Conservation (phyloP, 2,113 vertebrate species). For the Planiliza haematocheilus region DNA sequence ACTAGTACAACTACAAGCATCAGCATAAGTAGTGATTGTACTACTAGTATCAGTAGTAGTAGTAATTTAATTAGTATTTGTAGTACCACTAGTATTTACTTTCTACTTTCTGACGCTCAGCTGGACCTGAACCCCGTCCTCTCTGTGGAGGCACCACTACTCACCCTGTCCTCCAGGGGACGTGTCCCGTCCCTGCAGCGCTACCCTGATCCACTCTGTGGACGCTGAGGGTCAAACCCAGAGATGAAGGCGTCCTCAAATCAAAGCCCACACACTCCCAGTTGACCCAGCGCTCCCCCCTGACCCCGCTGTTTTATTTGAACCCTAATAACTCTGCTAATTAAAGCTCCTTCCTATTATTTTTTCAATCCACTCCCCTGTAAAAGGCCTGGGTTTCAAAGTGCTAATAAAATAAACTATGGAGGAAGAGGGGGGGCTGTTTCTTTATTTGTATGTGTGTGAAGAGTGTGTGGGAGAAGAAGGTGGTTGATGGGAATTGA, state of each 20-base stretch:
- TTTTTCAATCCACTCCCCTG: conserved; percentile 55
- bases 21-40: too few species aligned
- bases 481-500: too few species aligned
- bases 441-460: conserved; percentile 81
- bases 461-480: conserved; percentile 63
- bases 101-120: conserved; percentile 61
- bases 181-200: too few species aligned
- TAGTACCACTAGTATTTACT: too few species aligned
- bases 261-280: conserved; percentile 66
- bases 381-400: conserved; percentile 78
- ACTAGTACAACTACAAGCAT: too few species aligned
- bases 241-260: conserved; percentile 66
- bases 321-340: conserved; percentile 76
- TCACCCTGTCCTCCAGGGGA: conserved; percentile 5
- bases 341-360: conserved; percentile 76
- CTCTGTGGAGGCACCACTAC: background rate
- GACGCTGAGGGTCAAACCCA: conserved; percentile 39
- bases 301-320: conserved; percentile 78
- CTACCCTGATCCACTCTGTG: conserved; percentile 5
- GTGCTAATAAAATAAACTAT: conserved; percentile 83
- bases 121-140: conserved; percentile 27
- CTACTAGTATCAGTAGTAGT: too few species aligned
- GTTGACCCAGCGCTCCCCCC: conserved; percentile 62
- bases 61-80: too few species aligned
- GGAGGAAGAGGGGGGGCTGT: conserved; percentile 56